A percentile compares a stretch with the other conserved stretches of the same genome.
Conservation (phyloP, 2,888 invertebrate genomes). For the Vanessa cardui region DNA sequence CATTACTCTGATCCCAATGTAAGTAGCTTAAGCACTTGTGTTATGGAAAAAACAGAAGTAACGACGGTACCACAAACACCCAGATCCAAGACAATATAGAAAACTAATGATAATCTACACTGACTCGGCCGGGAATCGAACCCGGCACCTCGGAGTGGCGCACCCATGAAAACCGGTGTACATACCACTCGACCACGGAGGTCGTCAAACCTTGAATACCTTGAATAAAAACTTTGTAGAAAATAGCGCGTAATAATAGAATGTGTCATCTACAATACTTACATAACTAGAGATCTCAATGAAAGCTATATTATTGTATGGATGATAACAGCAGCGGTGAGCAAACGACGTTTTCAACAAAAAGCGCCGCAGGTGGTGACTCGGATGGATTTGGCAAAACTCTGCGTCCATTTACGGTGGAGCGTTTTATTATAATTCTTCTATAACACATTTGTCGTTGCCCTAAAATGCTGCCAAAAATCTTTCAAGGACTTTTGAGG, state of each 20-base stretch:
- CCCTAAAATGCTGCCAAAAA: conserved; percentile 21
- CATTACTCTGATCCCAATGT: too few species aligned
- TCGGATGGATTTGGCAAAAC: conserved; percentile 15
- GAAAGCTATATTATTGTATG: neutral
- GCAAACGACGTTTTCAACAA: conserved; percentile 5
- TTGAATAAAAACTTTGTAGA: neutral
- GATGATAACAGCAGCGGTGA: neutral
- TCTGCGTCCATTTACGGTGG: conserved; percentile 17
- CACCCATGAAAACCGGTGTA: too few species aligned
- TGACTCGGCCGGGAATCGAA: too few species aligned
- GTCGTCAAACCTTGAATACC: too few species aligned
- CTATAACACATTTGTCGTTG: neutral
- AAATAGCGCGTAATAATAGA: neutral
- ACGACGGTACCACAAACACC: too few species aligned
- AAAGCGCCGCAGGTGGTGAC: conserved; percentile 6
- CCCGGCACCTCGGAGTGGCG: too few species aligned
- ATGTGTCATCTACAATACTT: neutral
- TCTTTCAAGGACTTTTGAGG: conserved; percentile 8
- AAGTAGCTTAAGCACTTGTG: too few species aligned
- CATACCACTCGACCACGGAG: too few species aligned
- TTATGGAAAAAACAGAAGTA: too few species aligned
- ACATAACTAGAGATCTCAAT: neutral
- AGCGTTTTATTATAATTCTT: conserved; percentile 18
- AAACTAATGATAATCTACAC: too few species aligned
- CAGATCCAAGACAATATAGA: too few species aligned